Conservation (phyloP, 1,140 invertebrate genomes). For the Holotrichia oblita region DNA sequence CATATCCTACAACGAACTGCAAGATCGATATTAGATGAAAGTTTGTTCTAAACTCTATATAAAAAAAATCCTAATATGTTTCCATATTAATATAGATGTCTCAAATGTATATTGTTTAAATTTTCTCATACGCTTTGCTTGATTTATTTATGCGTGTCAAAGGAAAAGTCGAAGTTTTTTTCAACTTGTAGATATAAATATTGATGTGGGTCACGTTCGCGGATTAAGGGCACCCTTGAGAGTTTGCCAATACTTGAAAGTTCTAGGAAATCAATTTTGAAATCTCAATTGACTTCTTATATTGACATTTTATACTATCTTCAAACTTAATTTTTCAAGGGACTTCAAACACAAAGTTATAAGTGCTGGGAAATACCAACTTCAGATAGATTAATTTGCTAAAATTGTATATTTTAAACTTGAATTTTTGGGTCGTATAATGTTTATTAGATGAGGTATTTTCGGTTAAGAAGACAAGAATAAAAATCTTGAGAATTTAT, state of each 20-base stretch:
- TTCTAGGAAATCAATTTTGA: not conserved
- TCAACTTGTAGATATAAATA: not conserved
- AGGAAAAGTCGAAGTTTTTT: not conserved
- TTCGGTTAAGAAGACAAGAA: too few species aligned
- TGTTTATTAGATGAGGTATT: too few species aligned
- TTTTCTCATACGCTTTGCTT: not conserved
- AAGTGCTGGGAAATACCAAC: not conserved
- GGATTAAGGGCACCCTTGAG: not conserved
- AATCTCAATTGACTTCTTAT: not conserved
- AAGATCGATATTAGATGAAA: too few species aligned
- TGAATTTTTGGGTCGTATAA: not conserved
- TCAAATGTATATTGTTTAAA: not conserved
- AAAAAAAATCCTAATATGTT: too few species aligned
- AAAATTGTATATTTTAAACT: not conserved
- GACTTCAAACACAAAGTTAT: not conserved
- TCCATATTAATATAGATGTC: too few species aligned
- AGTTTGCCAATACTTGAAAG: not conserved
- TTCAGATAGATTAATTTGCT: not conserved
- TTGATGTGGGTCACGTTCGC: not conserved
- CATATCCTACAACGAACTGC: too few species aligned
- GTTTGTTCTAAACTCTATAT: too few species aligned
- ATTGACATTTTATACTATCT: slow-evolving; percentile 3
- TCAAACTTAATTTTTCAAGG: not conserved
- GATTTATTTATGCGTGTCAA: not conserved
- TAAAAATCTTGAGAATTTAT: too few species aligned